Base-by-base conservation (phyloP, 2,797 vertebrate genomes). In the Coracias cyanogaster region DNA sequence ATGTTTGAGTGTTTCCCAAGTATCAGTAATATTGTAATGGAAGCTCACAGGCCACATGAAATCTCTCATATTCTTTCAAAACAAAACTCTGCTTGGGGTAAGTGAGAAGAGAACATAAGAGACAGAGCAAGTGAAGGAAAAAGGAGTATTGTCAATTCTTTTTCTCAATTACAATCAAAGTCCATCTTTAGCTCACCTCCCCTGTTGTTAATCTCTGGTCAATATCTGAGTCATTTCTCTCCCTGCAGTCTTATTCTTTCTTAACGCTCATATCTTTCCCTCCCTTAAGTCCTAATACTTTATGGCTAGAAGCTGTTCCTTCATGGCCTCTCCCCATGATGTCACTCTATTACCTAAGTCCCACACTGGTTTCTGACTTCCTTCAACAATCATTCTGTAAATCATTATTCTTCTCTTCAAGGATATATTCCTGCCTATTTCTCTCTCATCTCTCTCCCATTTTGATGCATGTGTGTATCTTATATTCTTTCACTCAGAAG, bases 181-280 rank as follows among this genome's bases (percentile, higher is more conserved):
- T 24, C 26, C 33, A 70, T 57, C 67, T 93, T 57, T 71, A 73
- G 15, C 18, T 95, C 37, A 65, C 83, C 43, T 95, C 86, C 90
- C 20, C 28, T 90, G 25, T 90, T 84, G 77, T 94, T 96, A 93
- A 90, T 86, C 82, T 90, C 90, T 83, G 35, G 83, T 93, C 90
- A 93, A 43, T 62, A 76, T 79, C 86, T 66, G 86, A 94, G 58
- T 84, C 9, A 12, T 72, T 89, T 86, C 28, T 84, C 18, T 39
- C 24, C 43, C 62, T 86, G 82, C 49, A 90, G 82, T 78, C 43
- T 82, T 81, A 72, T 52, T 94, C 70, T 92, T 94, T 79, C 62
- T 79, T 55, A 79, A 81, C 25, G 89, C 39, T 94, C 65, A 88
- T 57, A 81, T 65, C 58, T 88, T 93, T 86, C 12, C 51, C 22